phyloP scores from a whole-genome alignment of 1,140 invertebrate species.

The Musca domestica region DNA sequence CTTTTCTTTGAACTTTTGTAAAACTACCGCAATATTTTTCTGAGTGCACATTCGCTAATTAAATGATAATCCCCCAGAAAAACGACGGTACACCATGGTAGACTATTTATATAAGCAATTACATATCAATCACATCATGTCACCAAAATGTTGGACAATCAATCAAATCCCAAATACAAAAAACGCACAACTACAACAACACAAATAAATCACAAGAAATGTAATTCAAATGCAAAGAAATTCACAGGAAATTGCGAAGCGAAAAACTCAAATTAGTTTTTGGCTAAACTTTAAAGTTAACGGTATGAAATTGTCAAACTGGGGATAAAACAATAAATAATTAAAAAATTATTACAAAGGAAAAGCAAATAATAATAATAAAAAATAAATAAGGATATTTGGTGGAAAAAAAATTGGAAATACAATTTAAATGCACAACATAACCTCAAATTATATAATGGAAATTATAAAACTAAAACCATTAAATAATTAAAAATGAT shows the following conservation, averaged over 20 bases:
- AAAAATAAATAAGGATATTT: neutral
- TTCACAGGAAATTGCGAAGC: neutral
- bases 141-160: constrained; percentile 5
- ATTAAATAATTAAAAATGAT: no score
- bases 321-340: neutral
- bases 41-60: no score
- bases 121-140: constrained; percentile 19
- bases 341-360: neutral
- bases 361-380: no score
- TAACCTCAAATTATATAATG: no score
- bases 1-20: no score
- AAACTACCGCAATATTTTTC: no score
- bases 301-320: neutral
- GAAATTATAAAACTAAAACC: no score
- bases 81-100: no score
- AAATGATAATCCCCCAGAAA: no score
- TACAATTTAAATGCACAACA: no score
- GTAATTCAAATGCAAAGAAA: neutral
- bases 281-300: constrained; percentile 7
- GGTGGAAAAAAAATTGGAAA: neutral
- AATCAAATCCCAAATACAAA: constrained; percentile 8
- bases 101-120: neutral
- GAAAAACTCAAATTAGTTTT: constrained; percentile 1
- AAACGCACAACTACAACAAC: neutral
- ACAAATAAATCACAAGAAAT: neutral